Evolutionary conservation across 2,888 invertebrate species (phyloP).

Genomic region (Luperina testacea): DNA sequence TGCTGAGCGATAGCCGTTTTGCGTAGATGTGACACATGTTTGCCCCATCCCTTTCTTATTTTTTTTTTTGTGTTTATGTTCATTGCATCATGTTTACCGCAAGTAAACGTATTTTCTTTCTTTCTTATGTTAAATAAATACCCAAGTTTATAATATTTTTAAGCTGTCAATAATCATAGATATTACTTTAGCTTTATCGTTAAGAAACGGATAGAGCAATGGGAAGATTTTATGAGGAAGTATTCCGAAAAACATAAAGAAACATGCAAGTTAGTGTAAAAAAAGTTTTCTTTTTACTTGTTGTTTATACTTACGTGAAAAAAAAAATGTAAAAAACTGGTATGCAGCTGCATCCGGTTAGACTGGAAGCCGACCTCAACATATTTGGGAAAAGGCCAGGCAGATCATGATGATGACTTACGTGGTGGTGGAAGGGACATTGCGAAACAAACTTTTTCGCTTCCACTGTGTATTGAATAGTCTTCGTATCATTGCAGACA

Average conservation of each 20-base stretch:
- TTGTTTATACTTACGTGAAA: background rate
- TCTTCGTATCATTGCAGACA: background rate
- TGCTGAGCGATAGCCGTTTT: too few relatives aligned
- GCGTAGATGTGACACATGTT: too few relatives aligned
- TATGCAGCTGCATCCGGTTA: too few relatives aligned
- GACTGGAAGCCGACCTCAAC: too few relatives aligned
- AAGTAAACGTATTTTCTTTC: too few relatives aligned
- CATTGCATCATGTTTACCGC: too few relatives aligned
- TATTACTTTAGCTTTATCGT: conserved; percentile 47
- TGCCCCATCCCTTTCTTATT: too few relatives aligned
- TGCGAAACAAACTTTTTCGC: background rate
- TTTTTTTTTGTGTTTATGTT: too few relatives aligned
- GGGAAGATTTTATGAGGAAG: conserved; percentile 83
- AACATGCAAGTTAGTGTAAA: conserved; percentile 78
- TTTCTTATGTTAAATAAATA: too few relatives aligned
- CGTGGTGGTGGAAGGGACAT: background rate
- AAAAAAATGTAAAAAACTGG: too few relatives aligned
- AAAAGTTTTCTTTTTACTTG: background rate
- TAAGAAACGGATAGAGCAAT: conserved; percentile 77
- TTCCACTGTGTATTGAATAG: background rate
- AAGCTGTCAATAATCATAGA: background rate
- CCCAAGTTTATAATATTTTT: background rate
- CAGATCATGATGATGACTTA: too few relatives aligned
- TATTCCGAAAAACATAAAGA: conserved; percentile 80
- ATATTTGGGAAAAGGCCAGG: too few relatives aligned